These are phyloP conservation scores for Anguilla pacifica DNA, from an alignment of 2,797 vertebrate genomes.

Conservation along the genomic window DNA sequence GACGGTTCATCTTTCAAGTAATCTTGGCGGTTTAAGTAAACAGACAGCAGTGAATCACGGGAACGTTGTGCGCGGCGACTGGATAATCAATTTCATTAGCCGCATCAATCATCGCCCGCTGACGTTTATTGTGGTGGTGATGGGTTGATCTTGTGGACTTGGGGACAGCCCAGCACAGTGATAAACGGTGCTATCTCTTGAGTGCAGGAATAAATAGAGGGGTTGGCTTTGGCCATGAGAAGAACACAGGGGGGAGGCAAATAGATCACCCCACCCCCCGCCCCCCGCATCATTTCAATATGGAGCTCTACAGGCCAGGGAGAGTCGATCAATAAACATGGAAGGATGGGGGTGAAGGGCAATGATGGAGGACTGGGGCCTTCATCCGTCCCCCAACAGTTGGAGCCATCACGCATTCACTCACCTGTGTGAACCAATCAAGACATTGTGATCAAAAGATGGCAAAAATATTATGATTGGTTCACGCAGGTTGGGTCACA, in stretches of 20 bases:
- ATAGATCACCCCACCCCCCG: neutral
- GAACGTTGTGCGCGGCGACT: slow-evolving; percentile 64
- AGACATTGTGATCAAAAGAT: neutral
- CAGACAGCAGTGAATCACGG: slow-evolving; percentile 74
- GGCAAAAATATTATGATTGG: neutral
- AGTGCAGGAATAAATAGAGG: slow-evolving; percentile 75
- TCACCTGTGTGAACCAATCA: neutral
- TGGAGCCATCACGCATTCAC: neutral
- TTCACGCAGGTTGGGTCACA: neutral
- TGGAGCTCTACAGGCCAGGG: slow-evolving; percentile 2
- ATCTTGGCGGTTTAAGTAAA: slow-evolving; percentile 63
- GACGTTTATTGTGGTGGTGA: slow-evolving; percentile 92
- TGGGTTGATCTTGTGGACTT: slow-evolving; percentile 90
- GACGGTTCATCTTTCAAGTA: slow-evolving; percentile 64
- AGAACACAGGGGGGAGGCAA: slow-evolving; percentile 19
- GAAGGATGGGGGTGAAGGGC: neutral
- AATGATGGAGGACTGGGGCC: neutral
- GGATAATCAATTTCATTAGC: slow-evolving; percentile 94
- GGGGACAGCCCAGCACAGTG: slow-evolving; percentile 78
- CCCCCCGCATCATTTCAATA: slow-evolving; percentile 10
- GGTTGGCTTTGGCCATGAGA: slow-evolving; percentile 30
- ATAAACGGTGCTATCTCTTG: slow-evolving; percentile 86
- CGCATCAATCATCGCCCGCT: slow-evolving; percentile 87
- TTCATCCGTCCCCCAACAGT: neutral
- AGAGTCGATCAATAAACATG: slow-evolving; percentile 37